Evolutionary conservation across 1,140 invertebrate genomes (phyloP).

Genomic region (Drosophila kanapiae): DNA sequence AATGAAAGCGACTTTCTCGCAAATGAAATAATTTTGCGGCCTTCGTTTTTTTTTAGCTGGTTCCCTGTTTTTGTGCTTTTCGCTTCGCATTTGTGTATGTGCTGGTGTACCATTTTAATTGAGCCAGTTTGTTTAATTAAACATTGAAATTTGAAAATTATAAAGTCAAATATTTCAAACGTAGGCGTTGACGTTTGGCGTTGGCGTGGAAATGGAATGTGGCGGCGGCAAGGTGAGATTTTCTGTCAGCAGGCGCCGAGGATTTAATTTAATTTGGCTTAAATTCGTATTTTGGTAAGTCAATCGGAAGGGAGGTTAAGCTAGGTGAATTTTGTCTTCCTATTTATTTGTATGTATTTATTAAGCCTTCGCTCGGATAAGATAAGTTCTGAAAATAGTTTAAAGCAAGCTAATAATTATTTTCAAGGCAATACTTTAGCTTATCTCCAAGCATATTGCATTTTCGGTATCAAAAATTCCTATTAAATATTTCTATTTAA

Average conservation of each 20-base stretch:
- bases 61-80: constrained; percentile 13
- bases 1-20: constrained; percentile 61
- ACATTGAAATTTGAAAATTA: constrained; percentile 61
- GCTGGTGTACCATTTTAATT: constrained; percentile 52
- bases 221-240: constrained; percentile 17
- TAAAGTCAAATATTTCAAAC: constrained; percentile 59
- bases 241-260: background rate
- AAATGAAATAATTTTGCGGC: constrained; percentile 67
- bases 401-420: background rate
- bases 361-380: background rate
- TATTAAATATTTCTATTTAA: background rate
- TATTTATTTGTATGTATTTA: too few species aligned
- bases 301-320: too few species aligned
- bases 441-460: too few species aligned
- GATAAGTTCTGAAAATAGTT: background rate
- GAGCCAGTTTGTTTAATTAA: constrained; percentile 68
- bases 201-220: constrained; percentile 24
- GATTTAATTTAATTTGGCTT: constrained; percentile 12
- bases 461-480: background rate
- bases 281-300: background rate
- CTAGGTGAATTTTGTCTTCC: too few species aligned
- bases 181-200: constrained; percentile 11
- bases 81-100: constrained; percentile 14
- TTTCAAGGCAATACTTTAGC: background rate
- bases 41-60: constrained; percentile 12